Percentiles rank a stretch among this genome's conserved stretches.
Evolutionary conservation across 2,888 invertebrate species (phyloP).

Genomic region (Adelphocoris suturalis): DNA sequence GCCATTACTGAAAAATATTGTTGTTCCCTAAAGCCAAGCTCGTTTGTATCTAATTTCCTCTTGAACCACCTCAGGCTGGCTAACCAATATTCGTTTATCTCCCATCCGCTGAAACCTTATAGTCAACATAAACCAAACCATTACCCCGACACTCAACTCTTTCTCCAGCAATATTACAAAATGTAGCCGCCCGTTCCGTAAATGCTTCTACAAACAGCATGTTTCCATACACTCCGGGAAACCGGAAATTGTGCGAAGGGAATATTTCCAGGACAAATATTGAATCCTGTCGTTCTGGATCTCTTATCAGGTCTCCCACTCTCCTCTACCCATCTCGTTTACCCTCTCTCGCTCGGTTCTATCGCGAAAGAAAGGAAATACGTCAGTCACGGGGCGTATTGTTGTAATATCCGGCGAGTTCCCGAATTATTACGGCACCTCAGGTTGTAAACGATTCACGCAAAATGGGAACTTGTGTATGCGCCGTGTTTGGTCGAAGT

Average conservation of each 20-base stretch:
- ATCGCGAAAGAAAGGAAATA: slow-evolving; percentile 54
- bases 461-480: slow-evolving; percentile 13
- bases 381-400: slow-evolving; percentile 20
- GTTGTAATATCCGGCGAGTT: slow-evolving; percentile 46
- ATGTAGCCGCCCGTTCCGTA: slow-evolving; percentile 7
- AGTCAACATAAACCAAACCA: slow-evolving; percentile 5
- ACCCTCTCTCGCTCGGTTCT: neutral
- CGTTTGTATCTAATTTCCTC: too few relatives aligned
- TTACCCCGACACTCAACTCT: slow-evolving; percentile 9
- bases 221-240: slow-evolving; percentile 29
- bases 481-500: neutral
- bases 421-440: slow-evolving; percentile 25
- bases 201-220: slow-evolving; percentile 40
- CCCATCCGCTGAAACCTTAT: neutral
- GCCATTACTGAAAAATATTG: too few relatives aligned
- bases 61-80: too few relatives aligned
- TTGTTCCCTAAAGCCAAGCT: too few relatives aligned
- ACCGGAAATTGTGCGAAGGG: slow-evolving; percentile 27
- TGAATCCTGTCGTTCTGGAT: slow-evolving; percentile 43
- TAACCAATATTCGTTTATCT: slow-evolving; percentile 14
- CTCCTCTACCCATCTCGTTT: neutral
- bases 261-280: slow-evolving; percentile 55
- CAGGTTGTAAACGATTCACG: neutral
- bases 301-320: slow-evolving; percentile 28
- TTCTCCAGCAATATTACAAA: neutral